Base-by-base conservation (phyloP, 2,888 invertebrate genomes). In the Maniola hyperantus region DNA sequence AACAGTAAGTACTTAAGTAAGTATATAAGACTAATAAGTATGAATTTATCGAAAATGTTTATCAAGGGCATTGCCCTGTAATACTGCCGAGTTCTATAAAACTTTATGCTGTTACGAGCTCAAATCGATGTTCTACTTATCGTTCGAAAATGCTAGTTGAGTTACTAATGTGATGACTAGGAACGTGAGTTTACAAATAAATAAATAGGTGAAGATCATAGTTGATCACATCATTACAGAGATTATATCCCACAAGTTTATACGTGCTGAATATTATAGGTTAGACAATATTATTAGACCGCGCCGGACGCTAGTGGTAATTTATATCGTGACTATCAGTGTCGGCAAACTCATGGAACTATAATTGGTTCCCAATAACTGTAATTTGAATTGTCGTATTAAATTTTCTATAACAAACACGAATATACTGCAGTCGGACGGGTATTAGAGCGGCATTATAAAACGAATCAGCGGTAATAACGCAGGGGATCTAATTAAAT, bases 401-500 rank as follows among this genome's bases (percentile, higher is more conserved):
- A 79, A 80, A 78, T 79, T 73, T 70, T 72, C 70, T 73, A 73
- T 73, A 76, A 76, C 77, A 76, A 78, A 82, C 78, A 79, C 68
- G 71, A 71, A 75, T 71, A 75, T 71, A 74, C 65, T 81, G 78
- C 79, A 79, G 72, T 77, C 70, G 78, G 79, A 74, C 78, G 77
- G 82, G 78, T 85, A 87, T 89, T 86, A 89, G 84, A 83, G 80
- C 80, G 83, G 84, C 81, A 88, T 89, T 91, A 88, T 85, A 88
- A 86, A 88, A 87, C 83, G 88, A 91, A 91, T 91, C 91, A 88
- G 88, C 85, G 86, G 89, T 88, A 89, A 88, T 91, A 90, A 85
- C 83, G 85, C 80, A 83, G 88, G 89, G 91, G 88, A 86, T 91
- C 88, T 91, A 92, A 92, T 92, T 92, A 91, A 92, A 92, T 91